Evolutionary conservation across 2,113 vertebrate genomes (phyloP).

Genomic region (Burhinus oedicnemus): DNA sequence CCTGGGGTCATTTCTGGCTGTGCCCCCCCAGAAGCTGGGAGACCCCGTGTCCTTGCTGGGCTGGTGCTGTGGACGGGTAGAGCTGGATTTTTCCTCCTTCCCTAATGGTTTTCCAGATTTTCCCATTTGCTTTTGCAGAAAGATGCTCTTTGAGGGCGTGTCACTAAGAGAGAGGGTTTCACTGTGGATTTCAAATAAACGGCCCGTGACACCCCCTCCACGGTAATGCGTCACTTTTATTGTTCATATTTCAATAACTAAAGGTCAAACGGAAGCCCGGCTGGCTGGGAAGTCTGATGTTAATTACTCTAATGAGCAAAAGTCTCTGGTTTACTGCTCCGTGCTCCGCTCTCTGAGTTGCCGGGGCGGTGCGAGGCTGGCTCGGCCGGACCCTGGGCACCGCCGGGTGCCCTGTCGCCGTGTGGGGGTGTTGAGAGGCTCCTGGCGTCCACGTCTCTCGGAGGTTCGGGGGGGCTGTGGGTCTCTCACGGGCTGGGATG

Average conservation of each 20-base stretch:
- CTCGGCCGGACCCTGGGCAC: neutral
- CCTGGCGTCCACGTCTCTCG: neutral
- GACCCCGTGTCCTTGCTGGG: neutral
- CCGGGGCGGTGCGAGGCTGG: accelerated
- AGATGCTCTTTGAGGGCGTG: neutral
- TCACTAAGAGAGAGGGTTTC: neutral
- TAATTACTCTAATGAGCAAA: conserved; percentile 29
- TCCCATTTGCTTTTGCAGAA: neutral
- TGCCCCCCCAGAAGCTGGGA: neutral
- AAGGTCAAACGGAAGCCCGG: neutral
- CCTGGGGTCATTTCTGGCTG: neutral
- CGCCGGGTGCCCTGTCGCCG: accelerated
- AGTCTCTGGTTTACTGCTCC: neutral
- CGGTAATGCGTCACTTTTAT: neutral
- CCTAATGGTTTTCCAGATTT: neutral
- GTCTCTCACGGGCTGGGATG: neutral
- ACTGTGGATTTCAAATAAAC: neutral
- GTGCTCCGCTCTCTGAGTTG: accelerated
- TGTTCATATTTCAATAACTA: neutral
- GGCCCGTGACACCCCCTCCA: neutral
- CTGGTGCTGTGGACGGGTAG: neutral
- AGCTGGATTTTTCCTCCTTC: neutral
- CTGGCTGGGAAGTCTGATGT: neutral
- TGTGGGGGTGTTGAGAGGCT: neutral
- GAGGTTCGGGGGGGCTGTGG: neutral